phyloP scores from a whole-genome alignment of 1,140 invertebrate genomes.

The Bursaphelenchus mucronatus region DNA sequence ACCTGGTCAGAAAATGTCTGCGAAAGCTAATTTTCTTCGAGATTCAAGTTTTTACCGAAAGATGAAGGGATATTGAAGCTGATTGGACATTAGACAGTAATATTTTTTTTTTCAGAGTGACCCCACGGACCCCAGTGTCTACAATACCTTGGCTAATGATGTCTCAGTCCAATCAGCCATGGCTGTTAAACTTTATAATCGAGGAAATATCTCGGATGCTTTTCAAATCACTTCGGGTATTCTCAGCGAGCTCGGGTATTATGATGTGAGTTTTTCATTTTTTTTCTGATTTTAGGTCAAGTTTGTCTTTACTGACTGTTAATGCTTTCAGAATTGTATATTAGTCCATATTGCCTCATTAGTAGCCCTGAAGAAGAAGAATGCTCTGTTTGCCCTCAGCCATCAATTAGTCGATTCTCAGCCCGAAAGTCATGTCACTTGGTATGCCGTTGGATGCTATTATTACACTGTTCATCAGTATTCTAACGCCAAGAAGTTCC shows the following conservation, averaged over 20 bases:
- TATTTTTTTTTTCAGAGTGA: slow-evolving; percentile 29
- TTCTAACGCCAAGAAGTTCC: slow-evolving; percentile 44
- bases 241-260: slow-evolving; percentile 42
- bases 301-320: not conserved
- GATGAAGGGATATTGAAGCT: no score
- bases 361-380: slow-evolving; percentile 35
- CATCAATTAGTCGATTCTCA: slow-evolving; percentile 41
- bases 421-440: slow-evolving; percentile 44
- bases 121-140: slow-evolving; percentile 6
- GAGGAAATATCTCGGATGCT: slow-evolving; percentile 34
- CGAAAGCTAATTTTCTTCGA: not conserved
- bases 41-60: no score
- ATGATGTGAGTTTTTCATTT: slow-evolving; percentile 24
- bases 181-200: slow-evolving; percentile 33
- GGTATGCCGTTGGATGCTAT: slow-evolving; percentile 49
- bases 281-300: slow-evolving; percentile 15
- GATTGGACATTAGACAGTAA: not conserved
- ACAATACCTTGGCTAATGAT: slow-evolving; percentile 25
- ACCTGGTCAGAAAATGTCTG: not conserved
- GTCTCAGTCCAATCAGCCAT: slow-evolving; percentile 38
- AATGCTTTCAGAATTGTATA: slow-evolving; percentile 39
- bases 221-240: slow-evolving; percentile 45
- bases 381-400: slow-evolving; percentile 39
- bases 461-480: slow-evolving; percentile 45
- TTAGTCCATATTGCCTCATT: slow-evolving; percentile 42